phyloP scores from a whole-genome alignment of 2,888 invertebrate species.

The Diogma glabrata region DNA sequence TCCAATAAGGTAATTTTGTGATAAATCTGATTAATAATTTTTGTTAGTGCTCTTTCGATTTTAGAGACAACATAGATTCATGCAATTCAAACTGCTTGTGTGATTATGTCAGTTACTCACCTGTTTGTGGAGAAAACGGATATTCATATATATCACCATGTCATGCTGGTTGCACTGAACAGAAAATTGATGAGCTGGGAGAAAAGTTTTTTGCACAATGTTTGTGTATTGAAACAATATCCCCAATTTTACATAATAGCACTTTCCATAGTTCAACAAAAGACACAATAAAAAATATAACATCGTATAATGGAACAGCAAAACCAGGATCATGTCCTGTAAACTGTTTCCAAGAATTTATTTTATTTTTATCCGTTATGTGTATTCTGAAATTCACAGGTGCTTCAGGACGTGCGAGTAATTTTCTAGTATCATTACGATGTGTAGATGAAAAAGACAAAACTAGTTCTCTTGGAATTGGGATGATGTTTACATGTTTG shows the following conservation, averaged over 20 bases:
- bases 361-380: constrained; percentile 42
- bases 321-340: constrained; percentile 44
- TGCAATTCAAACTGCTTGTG: constrained; percentile 58
- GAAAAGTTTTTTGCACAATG: constrained; percentile 12
- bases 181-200: background rate
- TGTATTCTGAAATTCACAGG: constrained; percentile 46
- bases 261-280: no score
- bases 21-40: background rate
- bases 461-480: constrained; percentile 58
- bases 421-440: constrained; percentile 48
- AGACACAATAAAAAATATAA: no score
- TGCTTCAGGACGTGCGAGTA: constrained; percentile 49
- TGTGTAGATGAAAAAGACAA: constrained; percentile 64
- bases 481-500: constrained; percentile 54
- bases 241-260: no score
- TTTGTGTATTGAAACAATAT: constrained; percentile 9
- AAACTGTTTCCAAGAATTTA: constrained; percentile 45
- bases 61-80: constrained; percentile 17
- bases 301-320: no score
- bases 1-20: constrained; percentile 22
- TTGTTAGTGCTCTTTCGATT: background rate
- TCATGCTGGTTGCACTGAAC: constrained; percentile 58
- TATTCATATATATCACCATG: constrained; percentile 67
- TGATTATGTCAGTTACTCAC: constrained; percentile 59
- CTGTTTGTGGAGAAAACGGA: constrained; percentile 54